These are phyloP conservation scores for Ellobius talpinus DNA, from an alignment of 2,113 vertebrate genomes.

Conservation along the genomic window DNA sequence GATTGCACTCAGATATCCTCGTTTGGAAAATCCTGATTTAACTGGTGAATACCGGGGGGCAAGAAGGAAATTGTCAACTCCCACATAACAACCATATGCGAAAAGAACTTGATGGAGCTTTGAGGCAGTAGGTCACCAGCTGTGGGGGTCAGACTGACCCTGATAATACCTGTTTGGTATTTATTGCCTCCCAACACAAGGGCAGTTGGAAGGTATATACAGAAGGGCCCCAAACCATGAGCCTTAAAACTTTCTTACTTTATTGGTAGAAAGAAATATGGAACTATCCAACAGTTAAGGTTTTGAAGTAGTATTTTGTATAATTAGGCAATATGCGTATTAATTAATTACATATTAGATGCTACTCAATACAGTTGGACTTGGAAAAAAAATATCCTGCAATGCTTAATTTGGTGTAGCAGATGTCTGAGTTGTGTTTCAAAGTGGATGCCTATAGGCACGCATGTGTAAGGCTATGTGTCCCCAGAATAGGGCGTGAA, in stretches of 20 bases:
- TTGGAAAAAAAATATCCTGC: slow-evolving; percentile 6
- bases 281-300: slow-evolving; percentile 2
- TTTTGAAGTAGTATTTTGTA: slow-evolving; percentile 35
- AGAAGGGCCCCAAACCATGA: not conserved
- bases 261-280: slow-evolving; percentile 41
- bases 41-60: not conserved
- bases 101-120: not conserved
- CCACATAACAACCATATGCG: no score
- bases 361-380: not conserved
- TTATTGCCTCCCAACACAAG: not conserved
- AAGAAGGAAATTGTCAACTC: not conserved
- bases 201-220: not conserved
- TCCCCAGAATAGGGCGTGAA: not conserved
- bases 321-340: not conserved
- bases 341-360: slow-evolving; percentile 36
- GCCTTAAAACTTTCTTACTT: not conserved
- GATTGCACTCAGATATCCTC: slow-evolving; percentile 20
- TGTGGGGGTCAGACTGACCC: not conserved
- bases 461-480: not conserved
- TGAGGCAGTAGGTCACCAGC: not conserved
- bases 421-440: not conserved
- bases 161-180: not conserved
- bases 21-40: slow-evolving; percentile 37
- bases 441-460: not conserved
- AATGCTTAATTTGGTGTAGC: slow-evolving; percentile 32